phyloP scores from a whole-genome alignment of 2,888 invertebrate genomes.

The Antheraea yamamai region DNA sequence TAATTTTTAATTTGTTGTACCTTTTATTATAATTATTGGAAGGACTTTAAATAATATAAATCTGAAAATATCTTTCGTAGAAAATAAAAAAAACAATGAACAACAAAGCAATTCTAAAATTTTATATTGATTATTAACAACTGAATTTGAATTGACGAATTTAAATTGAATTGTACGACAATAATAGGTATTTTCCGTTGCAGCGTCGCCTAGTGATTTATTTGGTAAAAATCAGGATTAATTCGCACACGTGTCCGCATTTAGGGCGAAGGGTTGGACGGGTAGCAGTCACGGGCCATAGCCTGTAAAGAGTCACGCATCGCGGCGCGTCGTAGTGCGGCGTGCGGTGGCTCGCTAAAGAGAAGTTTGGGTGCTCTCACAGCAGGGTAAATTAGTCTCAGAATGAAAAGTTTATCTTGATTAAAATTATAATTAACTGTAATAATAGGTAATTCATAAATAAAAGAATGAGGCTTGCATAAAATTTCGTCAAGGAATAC shows the following conservation, averaged over 20 bases:
- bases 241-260: constrained; percentile 77
- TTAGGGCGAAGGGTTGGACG: constrained; percentile 72
- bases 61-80: neutral
- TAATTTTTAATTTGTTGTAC: too few species aligned
- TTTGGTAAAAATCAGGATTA: constrained; percentile 72
- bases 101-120: neutral
- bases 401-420: neutral
- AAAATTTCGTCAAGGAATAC: neutral
- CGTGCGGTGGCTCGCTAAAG: constrained; percentile 61
- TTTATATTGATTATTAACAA: neutral
- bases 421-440: neutral
- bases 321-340: constrained; percentile 47
- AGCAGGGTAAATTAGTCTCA: constrained; percentile 1
- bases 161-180: constrained; percentile 55
- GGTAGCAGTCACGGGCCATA: constrained; percentile 71
- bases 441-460: neutral
- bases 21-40: too few species aligned
- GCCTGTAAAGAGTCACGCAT: constrained; percentile 77
- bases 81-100: neutral
- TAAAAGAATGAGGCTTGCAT: neutral
- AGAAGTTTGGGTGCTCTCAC: constrained; percentile 26
- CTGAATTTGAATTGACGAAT: neutral
- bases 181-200: constrained; percentile 50
- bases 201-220: constrained; percentile 47
- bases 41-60: neutral